Evolutionary conservation across 2,113 vertebrate species (phyloP).

Genomic region (Grantiella picta): DNA sequence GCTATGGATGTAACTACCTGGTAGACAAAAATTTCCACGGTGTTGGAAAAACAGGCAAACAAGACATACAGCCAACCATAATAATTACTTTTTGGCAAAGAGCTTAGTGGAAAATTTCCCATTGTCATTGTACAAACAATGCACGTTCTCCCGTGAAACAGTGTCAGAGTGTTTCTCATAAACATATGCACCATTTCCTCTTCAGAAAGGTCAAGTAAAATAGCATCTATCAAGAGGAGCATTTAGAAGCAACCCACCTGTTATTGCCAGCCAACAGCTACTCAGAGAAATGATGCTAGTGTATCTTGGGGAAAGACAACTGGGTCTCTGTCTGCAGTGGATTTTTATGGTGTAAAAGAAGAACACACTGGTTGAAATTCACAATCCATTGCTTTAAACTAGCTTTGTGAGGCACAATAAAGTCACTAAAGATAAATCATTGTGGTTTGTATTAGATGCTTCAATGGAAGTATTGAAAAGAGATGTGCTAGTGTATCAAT

Average conservation of each 20-base stretch:
- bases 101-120: conserved; percentile 47
- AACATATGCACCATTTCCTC: conserved; percentile 60
- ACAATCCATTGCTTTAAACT: conserved; percentile 37
- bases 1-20: background rate
- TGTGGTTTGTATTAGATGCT: conserved; percentile 35
- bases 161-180: conserved; percentile 52
- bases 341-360: background rate
- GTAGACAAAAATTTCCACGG: background rate
- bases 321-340: conserved; percentile 20
- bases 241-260: conserved; percentile 56
- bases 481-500: background rate
- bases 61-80: conserved; percentile 33
- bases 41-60: conserved; percentile 26
- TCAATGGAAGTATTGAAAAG: conserved; percentile 52
- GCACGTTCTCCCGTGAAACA: conserved; percentile 46
- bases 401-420: conserved; percentile 42
- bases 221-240: conserved; percentile 57
- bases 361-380: conserved; percentile 34
- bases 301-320: conserved; percentile 41
- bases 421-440: conserved; percentile 49
- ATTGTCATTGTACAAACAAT: conserved; percentile 63
- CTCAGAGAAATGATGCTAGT: conserved; percentile 24
- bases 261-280: conserved; percentile 44
- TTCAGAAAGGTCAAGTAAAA: conserved; percentile 65
- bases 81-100: conserved; percentile 49